Evolutionary conservation across 2,888 invertebrate species (phyloP).

Genomic region (Crocallis elinguaria): DNA sequence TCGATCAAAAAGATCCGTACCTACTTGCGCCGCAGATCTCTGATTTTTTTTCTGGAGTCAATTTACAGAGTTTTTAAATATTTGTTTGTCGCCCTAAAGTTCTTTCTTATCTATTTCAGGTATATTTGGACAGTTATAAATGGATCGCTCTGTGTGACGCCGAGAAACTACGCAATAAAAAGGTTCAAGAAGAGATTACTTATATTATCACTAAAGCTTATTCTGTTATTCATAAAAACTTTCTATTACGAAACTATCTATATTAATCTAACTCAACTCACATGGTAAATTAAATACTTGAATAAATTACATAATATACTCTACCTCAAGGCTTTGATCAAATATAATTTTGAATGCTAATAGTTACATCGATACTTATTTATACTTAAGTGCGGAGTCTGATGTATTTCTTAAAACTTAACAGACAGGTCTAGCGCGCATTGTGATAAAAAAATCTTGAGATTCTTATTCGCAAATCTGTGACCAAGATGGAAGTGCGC

Average conservation of each 20-base stretch:
- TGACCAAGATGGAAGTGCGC: too few species aligned
- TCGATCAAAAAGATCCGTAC: too few species aligned
- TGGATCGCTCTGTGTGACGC: constrained; percentile 43
- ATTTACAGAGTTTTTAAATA: too few species aligned
- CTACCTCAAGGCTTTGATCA: constrained; percentile 36
- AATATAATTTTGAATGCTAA: constrained; percentile 15
- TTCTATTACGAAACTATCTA: constrained; percentile 1
- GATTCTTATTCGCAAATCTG: too few species aligned
- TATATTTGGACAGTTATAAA: constrained; percentile 29
- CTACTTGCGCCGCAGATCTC: too few species aligned
- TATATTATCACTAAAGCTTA: constrained; percentile 29
- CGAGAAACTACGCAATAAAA: constrained; percentile 44
- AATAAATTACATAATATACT: constrained; percentile 18
- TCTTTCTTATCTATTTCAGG: too few species aligned
- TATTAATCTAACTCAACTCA: constrained; percentile 24
- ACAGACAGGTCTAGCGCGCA: too few species aligned
- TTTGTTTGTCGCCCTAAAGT: too few species aligned
- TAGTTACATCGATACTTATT: background rate
- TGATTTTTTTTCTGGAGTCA: too few species aligned
- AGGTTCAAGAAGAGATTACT: constrained; percentile 30
- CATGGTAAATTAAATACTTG: constrained; percentile 4
- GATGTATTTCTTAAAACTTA: background rate
- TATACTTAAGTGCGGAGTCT: too few species aligned
- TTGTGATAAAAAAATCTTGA: too few species aligned
- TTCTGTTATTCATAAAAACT: constrained; percentile 31